Conservation (phyloP, 2,113 vertebrate genomes). For the Bufo gargarizans region DNA sequence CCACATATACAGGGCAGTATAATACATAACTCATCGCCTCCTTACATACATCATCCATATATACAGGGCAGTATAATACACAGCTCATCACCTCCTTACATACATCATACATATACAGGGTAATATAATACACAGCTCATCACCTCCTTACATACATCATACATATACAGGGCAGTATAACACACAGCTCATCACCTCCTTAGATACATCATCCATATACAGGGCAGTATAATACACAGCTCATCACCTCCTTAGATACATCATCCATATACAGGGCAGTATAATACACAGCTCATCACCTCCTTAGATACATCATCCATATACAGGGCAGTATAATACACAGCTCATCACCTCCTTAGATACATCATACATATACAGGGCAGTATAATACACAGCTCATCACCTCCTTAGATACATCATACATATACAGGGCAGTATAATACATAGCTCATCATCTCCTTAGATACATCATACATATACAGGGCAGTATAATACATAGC, state of each 20-base stretch:
- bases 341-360: background rate
- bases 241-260: background rate
- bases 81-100: too few relatives aligned
- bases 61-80: too few relatives aligned
- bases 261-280: background rate
- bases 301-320: background rate
- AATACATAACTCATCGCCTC: background rate
- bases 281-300: background rate
- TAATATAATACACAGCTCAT: too few relatives aligned
- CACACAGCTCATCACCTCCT: too few relatives aligned
- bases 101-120: too few relatives aligned
- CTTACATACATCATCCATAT: background rate
- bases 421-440: background rate
- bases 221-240: background rate
- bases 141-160: too few relatives aligned
- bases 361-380: background rate
- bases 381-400: too few relatives aligned
- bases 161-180: too few relatives aligned
- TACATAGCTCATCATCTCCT: background rate
- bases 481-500: background rate
- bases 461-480: background rate
- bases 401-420: background rate
- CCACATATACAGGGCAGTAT: background rate
- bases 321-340: background rate
- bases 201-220: too few relatives aligned